Conservation (phyloP, 2,888 invertebrate genomes). For the Lithophane leautieri region DNA sequence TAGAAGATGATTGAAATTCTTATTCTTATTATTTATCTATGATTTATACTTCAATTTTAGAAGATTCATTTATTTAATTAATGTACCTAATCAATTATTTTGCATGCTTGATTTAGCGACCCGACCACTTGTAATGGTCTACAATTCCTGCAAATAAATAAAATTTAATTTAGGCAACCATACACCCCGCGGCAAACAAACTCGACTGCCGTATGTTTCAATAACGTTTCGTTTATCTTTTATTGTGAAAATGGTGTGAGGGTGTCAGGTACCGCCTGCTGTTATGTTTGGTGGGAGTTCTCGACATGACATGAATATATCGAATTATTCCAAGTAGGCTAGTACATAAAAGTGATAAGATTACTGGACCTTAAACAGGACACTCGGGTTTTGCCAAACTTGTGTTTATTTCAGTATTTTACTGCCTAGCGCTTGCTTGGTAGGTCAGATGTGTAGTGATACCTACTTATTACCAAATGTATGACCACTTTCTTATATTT, state of each 20-base stretch:
- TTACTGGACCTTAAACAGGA: neutral
- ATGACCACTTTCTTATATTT: no score
- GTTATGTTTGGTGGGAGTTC: slow-evolving; percentile 29
- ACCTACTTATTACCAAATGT: neutral
- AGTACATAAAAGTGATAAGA: neutral
- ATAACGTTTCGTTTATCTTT: slow-evolving; percentile 28
- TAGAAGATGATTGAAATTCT: no score
- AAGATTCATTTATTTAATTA: no score
- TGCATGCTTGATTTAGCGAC: no score
- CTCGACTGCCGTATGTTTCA: slow-evolving; percentile 35
- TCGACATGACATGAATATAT: slow-evolving; percentile 42
- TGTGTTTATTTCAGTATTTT: neutral
- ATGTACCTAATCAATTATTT: no score
- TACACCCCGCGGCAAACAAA: slow-evolving; percentile 23
- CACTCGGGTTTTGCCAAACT: neutral
- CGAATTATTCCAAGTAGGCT: neutral
- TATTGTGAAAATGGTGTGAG: slow-evolving; percentile 30
- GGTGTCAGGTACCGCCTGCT: slow-evolving; percentile 13
- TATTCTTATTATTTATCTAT: no score
- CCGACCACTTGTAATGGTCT: no score
- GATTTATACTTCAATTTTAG: no score
- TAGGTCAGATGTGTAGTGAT: neutral
- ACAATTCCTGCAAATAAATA: no score
- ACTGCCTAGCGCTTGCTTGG: neutral
- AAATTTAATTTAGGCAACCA: neutral